Base-by-base conservation (phyloP, 2,113 vertebrate genomes). In the Mixornis gularis region DNA sequence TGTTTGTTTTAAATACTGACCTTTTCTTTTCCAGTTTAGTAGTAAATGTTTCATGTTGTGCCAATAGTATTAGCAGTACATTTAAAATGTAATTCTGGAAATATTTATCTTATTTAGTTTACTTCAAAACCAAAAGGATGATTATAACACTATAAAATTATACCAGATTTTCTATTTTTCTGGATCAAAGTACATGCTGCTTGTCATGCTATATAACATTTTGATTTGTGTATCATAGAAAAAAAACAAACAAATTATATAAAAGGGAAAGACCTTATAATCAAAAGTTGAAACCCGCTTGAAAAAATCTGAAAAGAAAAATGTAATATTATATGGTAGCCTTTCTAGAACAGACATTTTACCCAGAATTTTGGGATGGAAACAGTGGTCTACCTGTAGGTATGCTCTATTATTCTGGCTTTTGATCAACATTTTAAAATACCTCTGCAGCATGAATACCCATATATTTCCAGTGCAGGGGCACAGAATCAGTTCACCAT, bases 1-100 rank as follows among this genome's bases (percentile, higher is more conserved):
- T 95, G 58, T 87, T 91, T 91, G 73, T 71, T 94, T 92, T 82
- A 87, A 89, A 94, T 53, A 91, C 55, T 79, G 79, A 77, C 81
- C 68, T 16, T 41, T 3, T 59, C 40, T 89, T 86, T 89, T 72
- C 66, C 62, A 82, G 25, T 82, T 93, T 90, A 85, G 85, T 73
- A 48, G 52, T 32, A 83, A 60, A 80, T 13, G 72, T 95, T 96
- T 95, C 76, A 90, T 94, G 72, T 80, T 86, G 40, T 90, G 93
- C 93, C 95, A 95, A 80, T 64, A 77, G 40, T 64, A 88, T 88
- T 88, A 90, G 56, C 68, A 87, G 51, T 51, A 79, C 55, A 85
- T 85, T 89, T 41, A 87, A 95, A 89, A 72, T 66, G 34, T 40
- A 85, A 89, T 89, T 83, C 81, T 95, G 82, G 91, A 95, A 92